These are phyloP conservation scores for Lacerta agilis DNA, from an alignment of 2,797 vertebrate genomes.

Conservation along the genomic window DNA sequence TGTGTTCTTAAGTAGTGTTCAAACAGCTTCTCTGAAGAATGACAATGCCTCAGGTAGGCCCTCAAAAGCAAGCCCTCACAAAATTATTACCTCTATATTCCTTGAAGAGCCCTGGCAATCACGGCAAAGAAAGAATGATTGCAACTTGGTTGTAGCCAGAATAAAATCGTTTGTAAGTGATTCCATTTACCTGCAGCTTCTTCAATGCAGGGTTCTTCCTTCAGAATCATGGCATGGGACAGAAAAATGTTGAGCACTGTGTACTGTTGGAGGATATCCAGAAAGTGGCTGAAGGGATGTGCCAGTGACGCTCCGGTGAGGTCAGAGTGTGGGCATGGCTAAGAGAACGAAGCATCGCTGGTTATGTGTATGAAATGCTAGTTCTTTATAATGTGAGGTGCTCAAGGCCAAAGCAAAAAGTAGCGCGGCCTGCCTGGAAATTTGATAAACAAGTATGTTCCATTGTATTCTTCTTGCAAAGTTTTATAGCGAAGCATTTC, in stretches of 20 bases:
- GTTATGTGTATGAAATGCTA: background rate
- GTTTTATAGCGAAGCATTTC: conserved; percentile 56
- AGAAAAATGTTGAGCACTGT: background rate
- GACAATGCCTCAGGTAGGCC: background rate
- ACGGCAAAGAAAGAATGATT: background rate
- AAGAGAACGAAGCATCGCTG: conserved; percentile 30
- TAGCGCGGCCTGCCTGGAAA: conserved; percentile 43
- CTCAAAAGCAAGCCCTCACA: background rate
- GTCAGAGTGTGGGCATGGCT: background rate
- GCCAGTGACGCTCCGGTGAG: background rate
- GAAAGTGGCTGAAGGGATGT: background rate
- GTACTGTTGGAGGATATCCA: background rate
- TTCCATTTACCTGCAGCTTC: background rate
- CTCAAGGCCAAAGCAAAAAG: conserved; percentile 8
- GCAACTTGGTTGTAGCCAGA: background rate
- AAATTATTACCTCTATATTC: background rate
- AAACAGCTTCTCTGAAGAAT: background rate
- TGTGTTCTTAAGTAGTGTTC: background rate
- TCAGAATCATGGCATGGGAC: background rate
- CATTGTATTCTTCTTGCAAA: conserved; percentile 32
- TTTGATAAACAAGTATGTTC: conserved; percentile 22
- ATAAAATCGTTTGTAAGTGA: background rate
- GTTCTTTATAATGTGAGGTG: conserved; percentile 12
- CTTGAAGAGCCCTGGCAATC: background rate
- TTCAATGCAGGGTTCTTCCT: background rate